A percentile compares a stretch with the other conserved stretches of the same genome.
phyloP scores from a whole-genome alignment of 2,888 invertebrate species.

The Bombyx huttoni region DNA sequence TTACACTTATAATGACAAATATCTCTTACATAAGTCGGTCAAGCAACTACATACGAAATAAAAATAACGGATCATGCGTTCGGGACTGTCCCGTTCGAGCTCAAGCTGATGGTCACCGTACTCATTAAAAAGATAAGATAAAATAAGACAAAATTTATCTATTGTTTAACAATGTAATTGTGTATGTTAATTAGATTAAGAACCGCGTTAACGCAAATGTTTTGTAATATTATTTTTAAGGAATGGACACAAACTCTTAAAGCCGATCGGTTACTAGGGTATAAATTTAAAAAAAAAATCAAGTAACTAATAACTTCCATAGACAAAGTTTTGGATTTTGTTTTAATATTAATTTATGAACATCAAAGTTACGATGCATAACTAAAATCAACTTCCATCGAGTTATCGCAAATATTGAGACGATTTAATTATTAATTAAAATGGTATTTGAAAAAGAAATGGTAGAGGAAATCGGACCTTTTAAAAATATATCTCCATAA shows the following conservation, averaged over 20 bases:
- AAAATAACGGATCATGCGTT: not conserved
- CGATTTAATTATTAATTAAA: not conserved
- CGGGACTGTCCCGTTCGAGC: slow-evolving; percentile 7
- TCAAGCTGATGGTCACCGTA: slow-evolving; percentile 5
- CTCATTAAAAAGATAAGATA: slow-evolving; percentile 22
- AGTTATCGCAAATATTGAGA: not conserved
- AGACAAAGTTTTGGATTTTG: not conserved
- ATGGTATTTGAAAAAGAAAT: no score
- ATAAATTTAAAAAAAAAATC: no score
- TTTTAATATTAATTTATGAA: not conserved
- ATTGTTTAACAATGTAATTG: slow-evolving; percentile 20
- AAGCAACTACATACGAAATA: not conserved
- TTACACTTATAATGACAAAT: slow-evolving; percentile 9
- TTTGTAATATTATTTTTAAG: not conserved
- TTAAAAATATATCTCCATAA: no score
- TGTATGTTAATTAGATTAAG: not conserved
- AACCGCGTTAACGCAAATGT: not conserved
- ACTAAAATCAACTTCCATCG: not conserved
- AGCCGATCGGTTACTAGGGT: not conserved
- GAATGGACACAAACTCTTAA: not conserved
- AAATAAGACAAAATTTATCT: slow-evolving; percentile 25
- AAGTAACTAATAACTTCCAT: not conserved
- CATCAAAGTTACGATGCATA: not conserved
- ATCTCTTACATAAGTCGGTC: slow-evolving; percentile 4
- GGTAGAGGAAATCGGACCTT: no score